Evolutionary conservation across 2,113 vertebrate species (phyloP).

Genomic region (Sylvilagus bachmani): DNA sequence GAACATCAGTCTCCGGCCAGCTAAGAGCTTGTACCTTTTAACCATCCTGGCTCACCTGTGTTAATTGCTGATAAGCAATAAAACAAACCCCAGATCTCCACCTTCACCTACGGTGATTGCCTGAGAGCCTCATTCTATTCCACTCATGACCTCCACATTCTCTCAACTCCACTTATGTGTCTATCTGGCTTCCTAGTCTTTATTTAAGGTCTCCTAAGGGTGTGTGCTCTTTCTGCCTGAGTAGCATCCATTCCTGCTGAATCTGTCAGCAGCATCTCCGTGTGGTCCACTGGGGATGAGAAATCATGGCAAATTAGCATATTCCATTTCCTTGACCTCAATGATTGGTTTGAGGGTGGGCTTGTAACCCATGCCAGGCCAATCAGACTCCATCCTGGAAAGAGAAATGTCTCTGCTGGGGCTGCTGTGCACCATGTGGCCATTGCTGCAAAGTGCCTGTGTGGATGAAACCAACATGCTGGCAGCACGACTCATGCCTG

Average conservation of each 20-base stretch:
- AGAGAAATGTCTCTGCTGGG: neutral
- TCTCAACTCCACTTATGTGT: neutral
- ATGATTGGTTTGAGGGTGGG: neutral
- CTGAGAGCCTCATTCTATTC: neutral
- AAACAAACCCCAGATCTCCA: neutral
- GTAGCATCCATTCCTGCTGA: neutral
- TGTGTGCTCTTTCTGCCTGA: neutral
- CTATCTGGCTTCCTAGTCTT: neutral
- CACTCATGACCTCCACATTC: neutral
- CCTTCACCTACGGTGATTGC: neutral
- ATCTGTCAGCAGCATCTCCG: neutral
- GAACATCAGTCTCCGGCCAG: neutral
- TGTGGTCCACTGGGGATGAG: neutral
- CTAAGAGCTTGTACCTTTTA: neutral
- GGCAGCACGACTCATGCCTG: neutral
- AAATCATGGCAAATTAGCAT: neutral
- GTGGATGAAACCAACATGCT: neutral
- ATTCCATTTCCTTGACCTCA: neutral
- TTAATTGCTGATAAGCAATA: neutral
- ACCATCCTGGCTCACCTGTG: neutral
- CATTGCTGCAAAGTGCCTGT: neutral
- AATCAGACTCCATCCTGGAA: conserved; percentile 9
- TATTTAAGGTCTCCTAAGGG: neutral
- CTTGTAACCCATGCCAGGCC: neutral
- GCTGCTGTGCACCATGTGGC: neutral